Evolutionary conservation across 2,888 invertebrate genomes (phyloP).

Genomic region (Tenthredo amoena): DNA sequence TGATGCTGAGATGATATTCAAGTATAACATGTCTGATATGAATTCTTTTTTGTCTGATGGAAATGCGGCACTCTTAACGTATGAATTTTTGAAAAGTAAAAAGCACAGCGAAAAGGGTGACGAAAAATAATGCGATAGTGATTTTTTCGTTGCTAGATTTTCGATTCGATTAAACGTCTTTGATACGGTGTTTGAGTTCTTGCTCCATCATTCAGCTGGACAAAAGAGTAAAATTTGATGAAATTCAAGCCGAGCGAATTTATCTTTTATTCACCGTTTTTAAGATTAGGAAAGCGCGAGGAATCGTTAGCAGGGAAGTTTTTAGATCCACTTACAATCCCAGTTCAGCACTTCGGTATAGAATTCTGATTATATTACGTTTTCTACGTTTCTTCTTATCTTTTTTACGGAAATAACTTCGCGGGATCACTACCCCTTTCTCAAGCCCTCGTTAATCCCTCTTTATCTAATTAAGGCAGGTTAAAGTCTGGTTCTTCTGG

Average conservation of each 20-base stretch:
- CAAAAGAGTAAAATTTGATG: not conserved
- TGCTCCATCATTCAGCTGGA: conserved; percentile 8
- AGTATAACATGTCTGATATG: not conserved
- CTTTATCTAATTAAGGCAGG: conserved; percentile 64
- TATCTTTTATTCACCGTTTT: not conserved
- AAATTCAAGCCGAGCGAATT: not conserved
- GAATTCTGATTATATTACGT: not conserved
- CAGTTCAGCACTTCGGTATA: not conserved
- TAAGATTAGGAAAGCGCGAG: not conserved
- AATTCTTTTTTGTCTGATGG: not conserved
- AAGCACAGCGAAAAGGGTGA: not conserved
- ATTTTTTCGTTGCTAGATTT: not conserved
- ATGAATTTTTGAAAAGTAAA: not conserved
- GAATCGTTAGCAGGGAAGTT: not conserved
- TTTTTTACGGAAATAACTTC: conserved; percentile 5
- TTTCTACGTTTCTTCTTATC: not conserved
- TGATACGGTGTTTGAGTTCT: not conserved
- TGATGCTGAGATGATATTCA: not conserved
- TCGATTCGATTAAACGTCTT: not conserved
- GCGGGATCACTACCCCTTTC: not conserved
- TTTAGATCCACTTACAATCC: not conserved
- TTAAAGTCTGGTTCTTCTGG: conserved; percentile 24
- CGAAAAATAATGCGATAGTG: not conserved
- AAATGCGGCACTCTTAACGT: not conserved
- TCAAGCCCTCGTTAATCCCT: conserved; percentile 5